phyloP scores from a whole-genome alignment of 2,888 invertebrate genomes.

The Podabrus alpinus region DNA sequence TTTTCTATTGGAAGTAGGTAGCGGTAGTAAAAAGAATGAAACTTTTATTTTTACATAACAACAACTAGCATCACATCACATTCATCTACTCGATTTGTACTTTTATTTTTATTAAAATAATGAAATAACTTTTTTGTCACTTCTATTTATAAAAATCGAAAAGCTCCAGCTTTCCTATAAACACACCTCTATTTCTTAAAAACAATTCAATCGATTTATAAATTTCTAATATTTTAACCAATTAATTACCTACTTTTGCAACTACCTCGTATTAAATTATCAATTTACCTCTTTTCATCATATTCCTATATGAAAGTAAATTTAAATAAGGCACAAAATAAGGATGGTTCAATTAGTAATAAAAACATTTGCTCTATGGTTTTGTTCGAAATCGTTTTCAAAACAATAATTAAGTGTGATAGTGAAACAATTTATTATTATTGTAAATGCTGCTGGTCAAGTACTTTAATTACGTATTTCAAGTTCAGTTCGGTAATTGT shows the following conservation, averaged over 20 bases:
- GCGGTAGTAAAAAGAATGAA: background rate
- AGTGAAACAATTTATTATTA: background rate
- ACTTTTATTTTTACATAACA: background rate
- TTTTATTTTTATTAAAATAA: slow-evolving; percentile 3
- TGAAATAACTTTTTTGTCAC: background rate
- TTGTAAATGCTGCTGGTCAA: background rate
- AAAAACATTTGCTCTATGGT: background rate
- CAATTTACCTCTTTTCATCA: background rate
- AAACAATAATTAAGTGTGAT: background rate
- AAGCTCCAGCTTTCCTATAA: background rate
- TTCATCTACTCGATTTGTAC: background rate
- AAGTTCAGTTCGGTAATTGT: background rate
- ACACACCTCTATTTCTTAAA: background rate
- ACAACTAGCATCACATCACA: slow-evolving; percentile 1
- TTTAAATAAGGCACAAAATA: slow-evolving; percentile 27
- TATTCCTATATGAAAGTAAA: background rate
- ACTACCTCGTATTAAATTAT: background rate
- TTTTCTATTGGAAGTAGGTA: slow-evolving; percentile 17
- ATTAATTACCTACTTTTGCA: background rate
- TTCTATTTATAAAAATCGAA: background rate
- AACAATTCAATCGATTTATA: background rate
- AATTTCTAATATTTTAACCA: background rate
- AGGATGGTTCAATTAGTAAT: slow-evolving; percentile 23
- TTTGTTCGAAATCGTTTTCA: background rate
- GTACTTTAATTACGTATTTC: background rate